Evolutionary conservation across 92 coral and sea anemone genomes (phyloP), one percentile per base, ranked within the genome.

Genomic region (Epizoanthus ramosus): DNA sequence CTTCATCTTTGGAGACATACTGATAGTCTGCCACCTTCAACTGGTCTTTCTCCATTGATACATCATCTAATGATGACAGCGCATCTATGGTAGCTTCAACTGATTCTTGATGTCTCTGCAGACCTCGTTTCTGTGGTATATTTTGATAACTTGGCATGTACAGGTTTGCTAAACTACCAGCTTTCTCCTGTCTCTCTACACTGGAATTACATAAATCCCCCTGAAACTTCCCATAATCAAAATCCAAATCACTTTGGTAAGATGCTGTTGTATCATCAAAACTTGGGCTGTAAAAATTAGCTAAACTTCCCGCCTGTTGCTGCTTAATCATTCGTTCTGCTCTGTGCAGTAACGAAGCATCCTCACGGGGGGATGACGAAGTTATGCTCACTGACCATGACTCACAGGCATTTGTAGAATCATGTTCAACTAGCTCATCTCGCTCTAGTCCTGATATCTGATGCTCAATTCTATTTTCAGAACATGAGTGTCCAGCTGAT

Each of bases 81-180:
- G 71, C 39, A 16, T 67, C 22, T 13, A 33, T 15, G 47, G n/a
- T 43, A 67, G 5, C 19, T 37, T 67, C 39, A 41, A 28, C 8
- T 0, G 22, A 41, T 37, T 24, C 52, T 23, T 10, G 23, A 12
- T 69, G 23, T 22, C 14, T 41, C 61, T 15, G 56, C 23, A 65
- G 41, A 61, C 16, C 45, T 22, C 14, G 0, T 57, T 60, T 69
- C n/a, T 77, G 70, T 39, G 37, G 13, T 77, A 43, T 8, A 24
- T 59, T 57, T 60, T 23, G 17, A 43, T 43, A 60, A 23, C 71
- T 61, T 61, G 82, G 39, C 6, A 77, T 28, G 61, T 77, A 77
- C 16, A 77, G 82, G 37, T 77, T 77, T 17, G 82, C 82, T 39
- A 60, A 41, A 60, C 82, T 77, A 43, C 71, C 82, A 61, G 82